Evolutionary conservation across 2,797 vertebrate genomes (phyloP).

Genomic region (Chaenodraco wilsoni): DNA sequence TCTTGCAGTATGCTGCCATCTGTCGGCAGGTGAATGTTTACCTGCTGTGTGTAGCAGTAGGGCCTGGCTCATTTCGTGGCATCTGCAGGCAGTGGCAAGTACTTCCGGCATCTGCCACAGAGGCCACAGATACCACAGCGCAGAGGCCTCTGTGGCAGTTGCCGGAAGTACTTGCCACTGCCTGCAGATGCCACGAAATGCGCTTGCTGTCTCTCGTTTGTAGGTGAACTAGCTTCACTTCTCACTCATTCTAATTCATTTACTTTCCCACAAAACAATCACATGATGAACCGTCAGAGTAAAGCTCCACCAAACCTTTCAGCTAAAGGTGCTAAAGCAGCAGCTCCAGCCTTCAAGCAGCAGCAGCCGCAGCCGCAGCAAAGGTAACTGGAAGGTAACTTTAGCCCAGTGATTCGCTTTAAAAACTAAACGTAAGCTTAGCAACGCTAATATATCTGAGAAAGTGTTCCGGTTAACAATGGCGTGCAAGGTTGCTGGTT

Average conservation of each 20-base stretch:
- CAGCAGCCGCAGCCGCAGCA: not conserved
- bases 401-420: not conserved
- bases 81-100: no score
- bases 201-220: not conserved
- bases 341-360: not conserved
- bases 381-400: conserved; percentile 44
- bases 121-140: no score
- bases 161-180: no score
- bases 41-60: not conserved
- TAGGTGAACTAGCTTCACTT: not conserved
- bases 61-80: no score
- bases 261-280: not conserved
- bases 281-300: conserved; percentile 45
- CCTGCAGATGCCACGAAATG: no score
- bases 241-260: not conserved
- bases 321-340: accelerated
- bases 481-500: not conserved
- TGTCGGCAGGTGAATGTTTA: not conserved
- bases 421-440: not conserved
- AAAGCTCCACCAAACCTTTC: not conserved
- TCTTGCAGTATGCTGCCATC: conserved; percentile 54
- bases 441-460: not conserved
- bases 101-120: no score
- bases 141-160: no score
- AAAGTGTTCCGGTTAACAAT: not conserved